Conservation (phyloP, 2,797 vertebrate species). For the Eulemur rubriventer region DNA sequence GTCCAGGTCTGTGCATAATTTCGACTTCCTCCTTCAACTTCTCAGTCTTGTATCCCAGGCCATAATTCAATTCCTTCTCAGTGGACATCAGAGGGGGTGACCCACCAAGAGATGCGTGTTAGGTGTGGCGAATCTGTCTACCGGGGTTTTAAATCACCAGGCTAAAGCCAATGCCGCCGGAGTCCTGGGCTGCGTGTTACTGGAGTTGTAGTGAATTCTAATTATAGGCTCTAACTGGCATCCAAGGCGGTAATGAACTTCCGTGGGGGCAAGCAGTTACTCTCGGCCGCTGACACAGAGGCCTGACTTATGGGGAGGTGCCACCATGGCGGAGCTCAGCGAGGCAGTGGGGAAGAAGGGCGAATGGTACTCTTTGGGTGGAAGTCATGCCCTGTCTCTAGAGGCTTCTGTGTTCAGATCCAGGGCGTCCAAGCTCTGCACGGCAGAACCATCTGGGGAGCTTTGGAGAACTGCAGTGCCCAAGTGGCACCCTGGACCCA, state of each 20-base stretch:
- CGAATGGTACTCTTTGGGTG: accelerated
- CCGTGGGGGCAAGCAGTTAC: neutral
- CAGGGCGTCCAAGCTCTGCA: neutral
- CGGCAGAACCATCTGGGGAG: neutral
- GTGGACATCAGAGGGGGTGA: neutral
- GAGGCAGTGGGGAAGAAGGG: neutral
- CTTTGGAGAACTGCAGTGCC: neutral
- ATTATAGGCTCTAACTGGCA: neutral
- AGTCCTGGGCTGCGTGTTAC: neutral
- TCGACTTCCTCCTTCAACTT: neutral
- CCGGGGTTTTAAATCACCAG: conserved; percentile 40
- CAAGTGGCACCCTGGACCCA: neutral
- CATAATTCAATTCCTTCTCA: neutral
- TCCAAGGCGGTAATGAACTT: neutral
- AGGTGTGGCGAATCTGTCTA: conserved; percentile 1
- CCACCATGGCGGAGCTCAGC: neutral
- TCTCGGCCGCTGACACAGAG: neutral
- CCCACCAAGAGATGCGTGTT: neutral
- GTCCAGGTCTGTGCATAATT: neutral
- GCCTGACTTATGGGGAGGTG: neutral
- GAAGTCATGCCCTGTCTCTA: neutral
- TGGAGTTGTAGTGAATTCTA: conserved; percentile 45
- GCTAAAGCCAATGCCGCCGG: accelerated
- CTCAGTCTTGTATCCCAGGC: conserved; percentile 6
- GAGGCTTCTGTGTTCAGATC: neutral